Percentiles rank a stretch among this genome's conserved stretches.
Conservation (phyloP, 2,888 invertebrate genomes). For the Trilocha varians region DNA sequence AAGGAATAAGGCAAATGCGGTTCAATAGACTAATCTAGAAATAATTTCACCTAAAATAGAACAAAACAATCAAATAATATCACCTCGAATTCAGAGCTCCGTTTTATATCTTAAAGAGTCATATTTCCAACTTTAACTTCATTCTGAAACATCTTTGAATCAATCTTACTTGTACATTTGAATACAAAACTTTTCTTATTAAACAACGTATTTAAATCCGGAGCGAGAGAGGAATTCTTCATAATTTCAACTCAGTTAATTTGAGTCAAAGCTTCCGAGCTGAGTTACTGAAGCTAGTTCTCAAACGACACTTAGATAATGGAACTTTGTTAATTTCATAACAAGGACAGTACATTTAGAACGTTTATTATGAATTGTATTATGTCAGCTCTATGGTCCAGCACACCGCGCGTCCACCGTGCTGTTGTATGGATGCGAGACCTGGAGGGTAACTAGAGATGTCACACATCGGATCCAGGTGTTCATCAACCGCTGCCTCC, state of each 20-base stretch:
- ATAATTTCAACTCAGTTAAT: not conserved
- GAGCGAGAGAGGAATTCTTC: not conserved
- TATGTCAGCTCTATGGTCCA: not conserved
- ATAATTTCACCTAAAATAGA: too few species aligned
- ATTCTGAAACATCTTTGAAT: not conserved
- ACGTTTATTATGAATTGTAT: not conserved
- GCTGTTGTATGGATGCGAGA: too few species aligned
- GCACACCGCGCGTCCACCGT: not conserved
- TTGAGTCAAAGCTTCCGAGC: not conserved
- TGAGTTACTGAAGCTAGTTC: not conserved
- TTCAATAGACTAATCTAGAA: too few species aligned
- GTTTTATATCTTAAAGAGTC: not conserved
- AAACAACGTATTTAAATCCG: not conserved
- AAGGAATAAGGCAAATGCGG: too few species aligned
- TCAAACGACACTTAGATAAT: slow-evolving; percentile 7
- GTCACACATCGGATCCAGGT: too few species aligned
- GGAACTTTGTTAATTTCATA: slow-evolving; percentile 13
- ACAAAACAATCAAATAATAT: too few species aligned
- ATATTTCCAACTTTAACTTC: not conserved
- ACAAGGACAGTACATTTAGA: slow-evolving; percentile 7
- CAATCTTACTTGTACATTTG: not conserved
- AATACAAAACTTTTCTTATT: not conserved
- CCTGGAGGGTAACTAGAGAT: too few species aligned
- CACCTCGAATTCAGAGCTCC: too few species aligned
- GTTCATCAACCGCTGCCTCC: too few species aligned